Evolutionary conservation across 2,113 vertebrate species (phyloP), one percentile per base, ranked within the genome.

Genomic region (Atlantisia rogersi): DNA sequence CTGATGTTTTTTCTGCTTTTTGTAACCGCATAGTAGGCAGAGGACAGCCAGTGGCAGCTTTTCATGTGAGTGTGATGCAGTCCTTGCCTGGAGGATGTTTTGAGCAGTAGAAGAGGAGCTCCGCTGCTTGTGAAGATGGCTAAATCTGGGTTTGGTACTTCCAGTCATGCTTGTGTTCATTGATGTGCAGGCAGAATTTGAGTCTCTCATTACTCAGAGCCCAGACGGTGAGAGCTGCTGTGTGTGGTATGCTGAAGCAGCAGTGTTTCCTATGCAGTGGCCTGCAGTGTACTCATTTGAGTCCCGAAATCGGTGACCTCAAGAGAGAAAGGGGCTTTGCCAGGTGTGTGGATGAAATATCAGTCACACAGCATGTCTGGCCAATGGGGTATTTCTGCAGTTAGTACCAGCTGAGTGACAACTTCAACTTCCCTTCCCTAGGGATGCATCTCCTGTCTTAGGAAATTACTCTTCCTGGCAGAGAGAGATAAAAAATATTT

Each of bases 331-430:
- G 62, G 59, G 44, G 29, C 35, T 92, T 75, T 69, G 24, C 16
- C 10, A 39, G 40, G 4, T 68, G 21, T 37, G 68, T 32, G 79
- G 29, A n/a, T 74, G 35, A 89, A 60, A 68, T 21, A 8, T 8
- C 37, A 18, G 18, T 39, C 1, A 0, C 14, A 40, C 1, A 16
- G 39, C 19, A 19, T 1, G 0, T 86, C 88, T 64, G 74, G 58
- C 53, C 58, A 14, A 3, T 4, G 8, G 40, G 11, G 10, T 35
- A 35, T 13, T 75, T 75, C 58, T 53, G 53, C 6, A 8, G 18
- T 11, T 46, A 13, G 12, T 35, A 48, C 25, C 8, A 29, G 16
- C 6, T 87, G 63, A 69, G 55, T 29, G 39, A 75, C 60, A 53
- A 70, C 48, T 64, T 60, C 56, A 50, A 74, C 48, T 64, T 60